phyloP scores from a whole-genome alignment of 2,797 vertebrate genomes.

The Champsocephalus gunnari region DNA sequence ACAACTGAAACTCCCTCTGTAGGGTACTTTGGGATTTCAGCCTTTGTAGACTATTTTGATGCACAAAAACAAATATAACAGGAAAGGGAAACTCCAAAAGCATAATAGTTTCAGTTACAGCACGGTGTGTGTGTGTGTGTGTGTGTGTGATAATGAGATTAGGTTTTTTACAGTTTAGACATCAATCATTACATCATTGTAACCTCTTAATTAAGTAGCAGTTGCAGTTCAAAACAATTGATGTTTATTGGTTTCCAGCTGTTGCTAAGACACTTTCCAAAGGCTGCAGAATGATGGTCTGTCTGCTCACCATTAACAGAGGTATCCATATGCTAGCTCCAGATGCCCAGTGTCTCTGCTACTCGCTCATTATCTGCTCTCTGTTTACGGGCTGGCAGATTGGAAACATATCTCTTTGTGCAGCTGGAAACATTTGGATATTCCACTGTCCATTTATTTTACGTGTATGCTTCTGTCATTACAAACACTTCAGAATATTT shows the following conservation, averaged over 20 bases:
- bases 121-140: background rate
- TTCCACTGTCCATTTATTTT: constrained; percentile 62
- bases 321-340: constrained; percentile 73
- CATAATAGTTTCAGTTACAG: too few species aligned
- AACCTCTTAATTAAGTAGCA: constrained; percentile 47
- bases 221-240: constrained; percentile 53
- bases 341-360: constrained; percentile 68
- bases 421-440: constrained; percentile 66
- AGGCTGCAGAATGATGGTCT: constrained; percentile 64
- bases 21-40: too few species aligned
- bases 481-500: constrained; percentile 34
- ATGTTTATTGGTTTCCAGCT: constrained; percentile 70
- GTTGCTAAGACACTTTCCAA: constrained; percentile 67
- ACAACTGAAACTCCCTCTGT: too few species aligned
- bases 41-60: too few species aligned
- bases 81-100: too few species aligned
- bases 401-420: constrained; percentile 60
- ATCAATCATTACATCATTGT: constrained; percentile 44
- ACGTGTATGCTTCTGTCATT: constrained; percentile 48
- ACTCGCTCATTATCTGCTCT: constrained; percentile 71
- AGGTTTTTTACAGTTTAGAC: constrained; percentile 11
- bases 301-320: constrained; percentile 64
- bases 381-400: constrained; percentile 61
- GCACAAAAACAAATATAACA: too few species aligned
- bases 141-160: background rate